Base-by-base conservation (phyloP, 2,113 vertebrate species). In the Sapajus apella region DNA sequence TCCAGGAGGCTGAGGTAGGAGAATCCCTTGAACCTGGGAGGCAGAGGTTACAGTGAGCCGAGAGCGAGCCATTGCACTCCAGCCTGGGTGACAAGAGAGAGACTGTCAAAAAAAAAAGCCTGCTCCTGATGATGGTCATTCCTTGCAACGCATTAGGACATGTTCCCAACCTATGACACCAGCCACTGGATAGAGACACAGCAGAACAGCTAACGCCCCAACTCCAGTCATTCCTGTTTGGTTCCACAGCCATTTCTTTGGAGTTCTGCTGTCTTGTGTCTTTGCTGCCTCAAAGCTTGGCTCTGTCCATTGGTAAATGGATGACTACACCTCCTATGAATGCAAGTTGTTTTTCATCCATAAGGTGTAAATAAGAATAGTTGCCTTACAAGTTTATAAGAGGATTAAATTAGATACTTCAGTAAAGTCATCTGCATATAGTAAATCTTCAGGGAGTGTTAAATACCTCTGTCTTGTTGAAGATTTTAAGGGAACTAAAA, bases 101-200 rank as follows among this genome's bases (percentile, higher is more conserved):
- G 30, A 30, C 27, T 25, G 2, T 64, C 27, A 30, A 30, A 6
- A 30, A 64, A 30, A 64, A 30, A 64, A 64, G 27, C 30, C 61
- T 64, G 12, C 30, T 64, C 20, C 35, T 80, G 27, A 18, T 0
- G 2, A 18, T 0, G 4, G n/a, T 10, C 47, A 68, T 32, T 16
- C 25, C 14, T 43, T 68, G 1, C 25, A 14, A 30, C 6, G 2
- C 35, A 9, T 66, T 30, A 20, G 68, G 64, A 75, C 64, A 17
- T 7, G 7, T 6, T 66, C 8, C 18, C 30, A 11, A 5, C 4
- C 56, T 21, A 17, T 3, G 8, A 32, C 16, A 3, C 14, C 23
- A 64, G 45, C 18, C 43, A 23, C 6, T 7, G 8, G 16, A 14
- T 1, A 47, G 77, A 61, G 6, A 56, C 56, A 9, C 81, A 40